Conservation (phyloP, 1,140 invertebrate genomes). For the Acromyrmex heyeri region DNA sequence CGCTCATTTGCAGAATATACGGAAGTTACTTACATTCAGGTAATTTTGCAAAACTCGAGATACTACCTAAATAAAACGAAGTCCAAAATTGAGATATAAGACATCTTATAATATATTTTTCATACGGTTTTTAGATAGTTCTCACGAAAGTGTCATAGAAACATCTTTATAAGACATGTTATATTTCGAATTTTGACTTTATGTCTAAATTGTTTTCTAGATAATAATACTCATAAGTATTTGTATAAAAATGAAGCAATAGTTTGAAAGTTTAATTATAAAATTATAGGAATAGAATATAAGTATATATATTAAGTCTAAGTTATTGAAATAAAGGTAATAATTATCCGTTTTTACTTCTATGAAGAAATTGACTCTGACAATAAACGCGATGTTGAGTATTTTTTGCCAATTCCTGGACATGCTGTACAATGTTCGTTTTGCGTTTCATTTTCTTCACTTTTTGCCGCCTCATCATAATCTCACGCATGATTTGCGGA, state of each 20-base stretch:
- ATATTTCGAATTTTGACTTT: too few relatives aligned
- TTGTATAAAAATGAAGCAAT: too few relatives aligned
- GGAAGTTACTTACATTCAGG: not conserved
- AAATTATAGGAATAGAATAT: not conserved
- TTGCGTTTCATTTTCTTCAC: conserved; percentile 15
- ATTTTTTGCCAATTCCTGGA: conserved; percentile 3
- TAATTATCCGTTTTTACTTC: not conserved
- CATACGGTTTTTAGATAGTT: too few relatives aligned
- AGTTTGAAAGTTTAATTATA: not conserved
- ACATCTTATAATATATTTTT: too few relatives aligned
- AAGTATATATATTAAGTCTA: not conserved
- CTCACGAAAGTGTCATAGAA: too few relatives aligned
- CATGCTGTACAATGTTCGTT: not conserved
- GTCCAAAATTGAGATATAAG: too few relatives aligned
- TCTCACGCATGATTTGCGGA: conserved; percentile 26
- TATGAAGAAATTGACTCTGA: not conserved
- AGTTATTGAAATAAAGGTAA: not conserved
- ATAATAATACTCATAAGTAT: not conserved
- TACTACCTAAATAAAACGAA: too few relatives aligned
- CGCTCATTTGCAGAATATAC: not conserved
- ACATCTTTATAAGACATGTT: too few relatives aligned
- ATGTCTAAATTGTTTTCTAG: too few relatives aligned
- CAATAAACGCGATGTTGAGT: not conserved
- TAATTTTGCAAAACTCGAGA: not conserved
- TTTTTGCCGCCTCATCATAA: conserved; percentile 19